A percentile compares a stretch with the other conserved stretches of the same genome.
These are phyloP conservation scores for Caiman crocodilus DNA, from an alignment of 2,797 vertebrate species.

Conservation along the genomic window DNA sequence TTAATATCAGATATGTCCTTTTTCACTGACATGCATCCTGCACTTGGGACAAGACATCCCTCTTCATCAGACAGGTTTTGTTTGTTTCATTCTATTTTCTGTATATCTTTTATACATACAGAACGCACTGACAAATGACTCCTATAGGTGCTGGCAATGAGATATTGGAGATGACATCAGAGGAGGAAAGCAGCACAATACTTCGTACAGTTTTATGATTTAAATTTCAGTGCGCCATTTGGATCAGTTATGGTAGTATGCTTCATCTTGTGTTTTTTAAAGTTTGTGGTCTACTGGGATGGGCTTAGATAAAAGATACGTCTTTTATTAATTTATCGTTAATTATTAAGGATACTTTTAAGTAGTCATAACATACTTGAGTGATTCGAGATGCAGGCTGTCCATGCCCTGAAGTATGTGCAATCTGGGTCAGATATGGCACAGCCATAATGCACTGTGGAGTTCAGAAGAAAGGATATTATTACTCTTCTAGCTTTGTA, in stretches of 20 bases:
- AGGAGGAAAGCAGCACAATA: background rate
- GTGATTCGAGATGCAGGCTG: background rate
- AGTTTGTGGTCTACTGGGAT: background rate
- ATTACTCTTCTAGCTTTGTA: accelerated
- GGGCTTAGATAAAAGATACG: background rate
- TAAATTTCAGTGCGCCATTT: too few relatives aligned
- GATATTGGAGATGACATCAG: background rate
- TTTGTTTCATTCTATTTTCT: background rate
- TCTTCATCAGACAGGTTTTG: background rate
- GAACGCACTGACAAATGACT: background rate
- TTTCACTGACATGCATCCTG: background rate
- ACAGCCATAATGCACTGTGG: background rate
- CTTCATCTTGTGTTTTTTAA: background rate
- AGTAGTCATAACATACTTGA: background rate
- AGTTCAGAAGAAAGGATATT: background rate
- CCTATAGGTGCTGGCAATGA: background rate
- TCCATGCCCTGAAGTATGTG: background rate
- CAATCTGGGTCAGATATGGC: background rate
- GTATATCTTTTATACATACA: background rate
- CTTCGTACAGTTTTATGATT: background rate
- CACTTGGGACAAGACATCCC: background rate
- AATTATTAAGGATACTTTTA: background rate
- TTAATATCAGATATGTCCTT: background rate
- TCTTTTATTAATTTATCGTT: background rate
- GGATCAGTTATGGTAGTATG: background rate